Evolutionary conservation across 2,113 vertebrate genomes (phyloP), one percentile per base, ranked within the genome.

Genomic region (Salvelinus namaycush): DNA sequence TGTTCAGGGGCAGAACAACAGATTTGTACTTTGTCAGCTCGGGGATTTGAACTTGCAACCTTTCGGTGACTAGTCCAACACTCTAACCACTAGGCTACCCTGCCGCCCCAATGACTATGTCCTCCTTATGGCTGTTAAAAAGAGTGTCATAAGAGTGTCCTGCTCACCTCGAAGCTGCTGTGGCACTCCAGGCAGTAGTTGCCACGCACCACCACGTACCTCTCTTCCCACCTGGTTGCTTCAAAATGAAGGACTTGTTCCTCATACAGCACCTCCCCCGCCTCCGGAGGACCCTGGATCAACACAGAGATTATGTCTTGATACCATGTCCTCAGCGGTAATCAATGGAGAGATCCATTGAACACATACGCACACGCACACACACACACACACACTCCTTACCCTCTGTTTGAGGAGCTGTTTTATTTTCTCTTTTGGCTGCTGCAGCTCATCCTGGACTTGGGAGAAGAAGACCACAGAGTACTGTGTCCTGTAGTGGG

Each of bases 101-200:
- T 26, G 26, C 26, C 26, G 1, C 26, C 26, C 26, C 18, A 62
- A 9, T 62, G 59, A n/a, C 59, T 11, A 62, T 22, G 59, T 62
- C 59, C 18, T 62, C 59, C n/a, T 24, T 62, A 62, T n/a, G 59
- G 59, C 59, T 62, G 59, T 62, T 62, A 14, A 11, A 14, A 20
- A 22, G 3, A 4, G 31, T 29, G 34, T 65, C 26, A 11, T 16
- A 20, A 69, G 31, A n/a, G 20, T 29, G 26, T 65, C 13, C 1
- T 3, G 11, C 89, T 93, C 84, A 97, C 97, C 94, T 97, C 95
- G 86, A 93, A 93, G 81, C 87, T 94, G 74, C 96, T 96, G 73
- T 96, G 96, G 88, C 93, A 96, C 86, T 97, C 94, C 91, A 99
- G 88, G 29, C 91, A 87, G 85, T 96, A 95, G 87, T 95, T 94